These are phyloP conservation scores for Sisyra terminalis DNA, from an alignment of 2,888 invertebrate species.

Conservation along the genomic window DNA sequence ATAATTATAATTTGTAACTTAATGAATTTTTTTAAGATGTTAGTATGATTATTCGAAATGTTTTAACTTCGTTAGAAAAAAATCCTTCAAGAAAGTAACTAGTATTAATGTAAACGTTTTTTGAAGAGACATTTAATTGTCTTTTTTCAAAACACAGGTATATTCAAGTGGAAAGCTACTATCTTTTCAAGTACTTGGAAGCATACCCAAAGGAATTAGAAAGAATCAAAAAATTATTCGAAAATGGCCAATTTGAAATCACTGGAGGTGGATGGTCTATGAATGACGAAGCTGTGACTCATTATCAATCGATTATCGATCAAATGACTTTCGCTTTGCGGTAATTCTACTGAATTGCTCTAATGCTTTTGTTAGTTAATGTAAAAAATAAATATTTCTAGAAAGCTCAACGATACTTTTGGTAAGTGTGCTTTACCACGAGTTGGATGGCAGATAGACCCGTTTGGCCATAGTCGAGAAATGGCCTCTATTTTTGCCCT, in stretches of 20 bases:
- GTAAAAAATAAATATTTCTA: slow-evolving; percentile 13
- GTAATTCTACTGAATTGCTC: slow-evolving; percentile 22
- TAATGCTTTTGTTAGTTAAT: no score
- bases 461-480: slow-evolving; percentile 76
- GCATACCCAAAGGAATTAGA: slow-evolving; percentile 43
- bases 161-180: slow-evolving; percentile 79
- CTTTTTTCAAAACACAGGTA: slow-evolving; percentile 37
- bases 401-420: slow-evolving; percentile 42
- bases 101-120: no score
- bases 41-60: no score
- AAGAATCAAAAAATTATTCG: slow-evolving; percentile 47
- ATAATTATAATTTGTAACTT: no score
- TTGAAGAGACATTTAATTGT: no score
- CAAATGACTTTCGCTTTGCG: slow-evolving; percentile 61
- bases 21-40: no score
- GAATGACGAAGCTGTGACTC: slow-evolving; percentile 62
- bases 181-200: slow-evolving; percentile 76
- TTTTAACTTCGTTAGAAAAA: no score
- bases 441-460: slow-evolving; percentile 72
- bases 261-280: slow-evolving; percentile 70
- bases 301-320: slow-evolving; percentile 59
- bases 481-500: slow-evolving; percentile 65
- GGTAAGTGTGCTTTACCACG: slow-evolving; percentile 55
- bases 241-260: slow-evolving; percentile 57
- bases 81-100: no score